Conservation (phyloP, 2,797 vertebrate genomes). For the Poecilia wingei region DNA sequence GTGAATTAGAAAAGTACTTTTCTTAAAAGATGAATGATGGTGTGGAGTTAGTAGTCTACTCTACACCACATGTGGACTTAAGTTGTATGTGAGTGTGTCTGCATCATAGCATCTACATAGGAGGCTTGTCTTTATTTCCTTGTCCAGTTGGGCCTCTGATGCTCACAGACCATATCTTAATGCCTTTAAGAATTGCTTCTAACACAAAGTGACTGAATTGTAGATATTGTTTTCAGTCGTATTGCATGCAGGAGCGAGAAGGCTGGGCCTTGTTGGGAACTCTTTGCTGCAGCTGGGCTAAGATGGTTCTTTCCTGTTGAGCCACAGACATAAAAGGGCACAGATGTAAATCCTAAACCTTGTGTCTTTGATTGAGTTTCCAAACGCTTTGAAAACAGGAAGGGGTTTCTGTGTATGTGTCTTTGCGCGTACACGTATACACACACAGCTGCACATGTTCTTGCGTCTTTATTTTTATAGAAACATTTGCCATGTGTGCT, state of each 20-base stretch:
- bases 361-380: slow-evolving; percentile 82
- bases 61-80: slow-evolving; percentile 20
- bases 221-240: slow-evolving; percentile 74
- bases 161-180: slow-evolving; percentile 66
- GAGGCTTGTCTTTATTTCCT: slow-evolving; percentile 55
- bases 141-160: slow-evolving; percentile 59
- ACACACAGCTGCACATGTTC: slow-evolving; percentile 18
- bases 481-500: slow-evolving; percentile 66
- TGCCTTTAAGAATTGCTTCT: slow-evolving; percentile 70
- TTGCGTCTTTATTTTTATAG: slow-evolving; percentile 54
- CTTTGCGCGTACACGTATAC: slow-evolving; percentile 21
- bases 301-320: slow-evolving; percentile 76
- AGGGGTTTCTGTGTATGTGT: slow-evolving; percentile 65
- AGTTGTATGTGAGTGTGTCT: neutral
- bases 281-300: slow-evolving; percentile 75
- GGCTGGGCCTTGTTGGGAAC: slow-evolving; percentile 69
- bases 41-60: slow-evolving; percentile 22
- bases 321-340: slow-evolving; percentile 80
- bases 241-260: slow-evolving; percentile 70
- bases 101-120: slow-evolving; percentile 47
- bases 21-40: slow-evolving; percentile 38
- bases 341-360: slow-evolving; percentile 84
- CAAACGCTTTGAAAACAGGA: slow-evolving; percentile 79
- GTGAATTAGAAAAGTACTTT: slow-evolving; percentile 50
- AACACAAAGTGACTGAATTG: slow-evolving; percentile 68